Percentiles rank a stretch among this genome's conserved stretches.
phyloP scores from a whole-genome alignment of 2,797 vertebrate genomes.

The Dendrocincla fuliginosa region DNA sequence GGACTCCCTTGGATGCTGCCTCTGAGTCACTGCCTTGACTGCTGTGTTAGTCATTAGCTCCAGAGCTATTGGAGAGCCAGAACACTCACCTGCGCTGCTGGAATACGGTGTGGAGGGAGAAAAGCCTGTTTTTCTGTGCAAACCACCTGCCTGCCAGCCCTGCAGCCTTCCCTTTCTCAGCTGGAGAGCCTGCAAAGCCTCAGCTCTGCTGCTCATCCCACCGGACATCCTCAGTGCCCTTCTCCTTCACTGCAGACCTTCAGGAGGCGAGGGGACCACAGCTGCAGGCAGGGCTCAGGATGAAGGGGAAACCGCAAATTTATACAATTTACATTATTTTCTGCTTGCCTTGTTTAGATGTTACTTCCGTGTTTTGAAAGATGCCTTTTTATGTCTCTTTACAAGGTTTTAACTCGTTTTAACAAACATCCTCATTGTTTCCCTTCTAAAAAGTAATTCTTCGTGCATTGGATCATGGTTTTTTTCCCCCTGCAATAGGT shows the following conservation, averaged over 20 bases:
- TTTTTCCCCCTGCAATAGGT: neutral
- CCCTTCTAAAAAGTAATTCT: neutral
- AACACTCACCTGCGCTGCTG: neutral
- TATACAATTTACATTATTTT: constrained; percentile 45
- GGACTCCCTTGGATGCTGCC: constrained; percentile 9
- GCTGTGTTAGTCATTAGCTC: neutral
- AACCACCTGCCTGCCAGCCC: neutral
- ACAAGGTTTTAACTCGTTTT: neutral
- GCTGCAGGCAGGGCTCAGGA: constrained; percentile 12
- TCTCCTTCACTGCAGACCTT: accelerated
- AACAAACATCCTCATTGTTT: neutral
- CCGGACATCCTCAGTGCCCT: neutral
- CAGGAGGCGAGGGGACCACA: accelerated
- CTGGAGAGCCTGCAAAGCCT: accelerated
- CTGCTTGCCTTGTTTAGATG: constrained; percentile 27
- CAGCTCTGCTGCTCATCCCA: neutral
- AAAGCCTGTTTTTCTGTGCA: neutral
- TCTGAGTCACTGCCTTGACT: neutral
- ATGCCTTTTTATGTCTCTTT: neutral
- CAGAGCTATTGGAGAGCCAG: neutral
- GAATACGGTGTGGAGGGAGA: neutral
- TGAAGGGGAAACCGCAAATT: constrained; percentile 16
- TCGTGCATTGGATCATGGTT: accelerated
- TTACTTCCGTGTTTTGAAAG: constrained; percentile 32
- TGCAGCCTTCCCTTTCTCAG: neutral